Base-by-base conservation (phyloP, 2,113 vertebrate species). In the Pachypanchax playfairii region DNA sequence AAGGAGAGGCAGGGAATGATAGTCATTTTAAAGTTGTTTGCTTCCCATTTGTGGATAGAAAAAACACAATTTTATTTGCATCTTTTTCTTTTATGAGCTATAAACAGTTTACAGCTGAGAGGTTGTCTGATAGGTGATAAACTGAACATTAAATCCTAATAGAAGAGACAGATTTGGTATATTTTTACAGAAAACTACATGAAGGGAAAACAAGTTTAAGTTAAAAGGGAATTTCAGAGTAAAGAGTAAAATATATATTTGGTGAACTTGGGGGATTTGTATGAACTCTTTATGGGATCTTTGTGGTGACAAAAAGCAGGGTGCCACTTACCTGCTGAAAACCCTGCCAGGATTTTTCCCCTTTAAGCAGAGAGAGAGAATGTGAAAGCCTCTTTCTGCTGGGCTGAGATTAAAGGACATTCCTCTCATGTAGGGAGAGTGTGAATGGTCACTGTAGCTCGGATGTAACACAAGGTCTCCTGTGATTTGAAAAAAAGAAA, bases 351-450 rank as follows among this genome's bases (percentile, higher is more conserved):
- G 41, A 15, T 42, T 38, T 35, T 44, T 21, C 10, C 4, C 12
- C 24, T 26, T 29, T n/a, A 48, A 65, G 20, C 54, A 29, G 39
- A 56, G 53, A 60, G 35, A 48, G 44, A 64, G 70, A 65, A 53
- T 54, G 51, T 67, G 71, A 88, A 83, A 82, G 74, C 73, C 26
- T 28, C 64, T 80, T 76, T 72, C 79, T 83, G 80, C 82, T 75
- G 75, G 73, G 33, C 57, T 65, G 61, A 88, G 86, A 88, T 88
- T 80, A 87, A 50, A 78, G 33, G 72, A 73, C 78, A 66, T 79
- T 73, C 62, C 70, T 81, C 78, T 76, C 50, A 4, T 49, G 69
- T 41, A 11, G 31, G 39, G 38, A 71, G 29, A 33, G 12, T 15
- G 12, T 64, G 72, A 66, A 52, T 48, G 80, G 78, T 73, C 80